Conservation (phyloP, 2,797 vertebrate genomes). For the Acomys russatus region DNA sequence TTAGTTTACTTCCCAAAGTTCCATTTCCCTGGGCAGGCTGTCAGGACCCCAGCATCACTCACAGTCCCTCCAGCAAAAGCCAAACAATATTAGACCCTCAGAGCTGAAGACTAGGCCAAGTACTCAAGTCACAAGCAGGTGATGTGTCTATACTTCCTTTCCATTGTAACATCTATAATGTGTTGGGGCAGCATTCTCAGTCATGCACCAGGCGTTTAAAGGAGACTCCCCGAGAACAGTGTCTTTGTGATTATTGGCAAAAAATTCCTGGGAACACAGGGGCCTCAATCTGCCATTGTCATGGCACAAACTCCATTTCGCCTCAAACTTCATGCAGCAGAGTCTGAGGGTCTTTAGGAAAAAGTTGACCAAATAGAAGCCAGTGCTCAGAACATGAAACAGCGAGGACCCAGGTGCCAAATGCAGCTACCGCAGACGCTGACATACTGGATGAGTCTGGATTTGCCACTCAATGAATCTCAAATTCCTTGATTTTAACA, state of each 20-base stretch:
- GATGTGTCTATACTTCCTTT: background rate
- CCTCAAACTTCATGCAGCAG: background rate
- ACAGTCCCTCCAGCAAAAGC: background rate
- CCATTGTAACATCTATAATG: background rate
- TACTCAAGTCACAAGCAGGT: background rate
- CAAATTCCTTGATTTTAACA: slow-evolving; percentile 76
- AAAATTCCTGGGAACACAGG: background rate
- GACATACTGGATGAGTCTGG: slow-evolving; percentile 71
- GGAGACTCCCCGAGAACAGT: slow-evolving; percentile 41
- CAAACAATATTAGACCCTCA: background rate
- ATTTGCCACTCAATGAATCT: slow-evolving; percentile 76
- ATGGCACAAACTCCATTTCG: background rate
- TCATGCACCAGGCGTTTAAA: background rate
- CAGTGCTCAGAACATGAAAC: background rate
- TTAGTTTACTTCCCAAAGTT: background rate
- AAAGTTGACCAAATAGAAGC: slow-evolving; percentile 41
- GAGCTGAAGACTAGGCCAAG: background rate
- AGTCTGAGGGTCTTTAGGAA: background rate
- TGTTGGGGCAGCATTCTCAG: slow-evolving; percentile 11
- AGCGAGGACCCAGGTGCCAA: slow-evolving; percentile 53
- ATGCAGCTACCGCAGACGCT: slow-evolving; percentile 8
- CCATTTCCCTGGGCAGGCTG: background rate
- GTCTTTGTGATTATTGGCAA: slow-evolving; percentile 41
- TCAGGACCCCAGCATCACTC: background rate
- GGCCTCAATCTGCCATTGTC: slow-evolving; percentile 23